Evolutionary conservation across 2,888 invertebrate species (phyloP).

Genomic region (Furcula furcula): DNA sequence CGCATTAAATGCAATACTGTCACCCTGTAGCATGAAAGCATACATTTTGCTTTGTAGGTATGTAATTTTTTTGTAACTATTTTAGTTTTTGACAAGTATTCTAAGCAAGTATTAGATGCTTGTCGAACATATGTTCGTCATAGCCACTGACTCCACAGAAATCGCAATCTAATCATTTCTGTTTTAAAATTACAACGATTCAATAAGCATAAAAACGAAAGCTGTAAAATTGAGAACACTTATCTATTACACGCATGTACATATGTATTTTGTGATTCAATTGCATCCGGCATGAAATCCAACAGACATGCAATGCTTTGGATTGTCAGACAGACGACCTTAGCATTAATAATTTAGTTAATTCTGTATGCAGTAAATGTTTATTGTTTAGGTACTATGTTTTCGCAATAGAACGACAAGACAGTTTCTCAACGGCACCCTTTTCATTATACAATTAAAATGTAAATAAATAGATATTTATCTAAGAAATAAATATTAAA

Average conservation of each 20-base stretch:
- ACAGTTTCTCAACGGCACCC: constrained; percentile 9
- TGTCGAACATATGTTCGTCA: too few species aligned
- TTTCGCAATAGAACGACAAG: constrained; percentile 10
- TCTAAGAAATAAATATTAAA: too few species aligned
- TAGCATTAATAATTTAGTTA: constrained; percentile 12
- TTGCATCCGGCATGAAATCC: constrained; percentile 23
- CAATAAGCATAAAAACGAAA: constrained; percentile 4
- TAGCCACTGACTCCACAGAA: constrained; percentile 2
- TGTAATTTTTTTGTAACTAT: too few species aligned
- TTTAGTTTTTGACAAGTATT: too few species aligned
- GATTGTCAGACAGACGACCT: constrained; percentile 18
- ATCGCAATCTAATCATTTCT: too few species aligned
- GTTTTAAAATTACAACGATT: background rate
- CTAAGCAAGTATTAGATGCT: too few species aligned
- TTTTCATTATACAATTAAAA: too few species aligned
- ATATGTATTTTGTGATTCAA: constrained; percentile 9
- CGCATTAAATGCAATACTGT: too few species aligned
- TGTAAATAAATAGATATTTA: too few species aligned
- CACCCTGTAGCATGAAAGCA: too few species aligned
- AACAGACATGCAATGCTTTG: constrained; percentile 20
- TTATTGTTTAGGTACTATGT: too few species aligned
- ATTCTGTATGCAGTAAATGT: constrained; percentile 15
- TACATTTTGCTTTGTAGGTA: too few species aligned
- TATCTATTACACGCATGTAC: constrained; percentile 5
- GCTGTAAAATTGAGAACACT: constrained; percentile 3